Percentiles rank a stretch among this genome's conserved stretches.
These are phyloP conservation scores for Harpalus rubripes DNA, from an alignment of 2,888 invertebrate genomes.

Conservation along the genomic window DNA sequence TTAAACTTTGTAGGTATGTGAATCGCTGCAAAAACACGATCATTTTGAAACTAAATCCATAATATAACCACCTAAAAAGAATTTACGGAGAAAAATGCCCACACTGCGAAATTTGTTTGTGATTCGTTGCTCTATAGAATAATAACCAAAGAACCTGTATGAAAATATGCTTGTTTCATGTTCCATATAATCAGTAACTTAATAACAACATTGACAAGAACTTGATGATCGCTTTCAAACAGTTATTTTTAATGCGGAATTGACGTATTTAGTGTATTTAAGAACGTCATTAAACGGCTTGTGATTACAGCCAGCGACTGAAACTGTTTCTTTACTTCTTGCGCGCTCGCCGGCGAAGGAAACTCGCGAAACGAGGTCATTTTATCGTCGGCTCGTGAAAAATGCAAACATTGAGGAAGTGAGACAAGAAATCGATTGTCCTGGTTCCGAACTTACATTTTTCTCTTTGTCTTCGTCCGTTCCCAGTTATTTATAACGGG, in stretches of 20 bases:
- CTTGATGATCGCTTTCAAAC: not conserved
- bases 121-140: too few relatives aligned
- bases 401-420: constrained; percentile 43
- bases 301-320: constrained; percentile 1
- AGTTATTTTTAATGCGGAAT: not conserved
- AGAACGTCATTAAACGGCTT: not conserved
- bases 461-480: constrained; percentile 20
- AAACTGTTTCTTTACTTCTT: not conserved
- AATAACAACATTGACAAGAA: not conserved
- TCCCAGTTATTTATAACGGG: constrained; percentile 35
- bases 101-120: too few relatives aligned
- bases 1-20: too few relatives aligned
- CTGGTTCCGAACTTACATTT: constrained; percentile 32
- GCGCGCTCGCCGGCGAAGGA: not conserved
- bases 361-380: constrained; percentile 31
- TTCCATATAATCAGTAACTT: too few relatives aligned
- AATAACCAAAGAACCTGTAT: too few relatives aligned
- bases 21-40: too few relatives aligned
- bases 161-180: too few relatives aligned
- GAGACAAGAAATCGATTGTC: constrained; percentile 50
- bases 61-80: too few relatives aligned
- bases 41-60: too few relatives aligned
- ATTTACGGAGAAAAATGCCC: too few relatives aligned
- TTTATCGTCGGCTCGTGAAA: constrained; percentile 30
- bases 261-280: not conserved